These are phyloP conservation scores for Xylocampa areola DNA, from an alignment of 2,888 invertebrate genomes.

Conservation along the genomic window DNA sequence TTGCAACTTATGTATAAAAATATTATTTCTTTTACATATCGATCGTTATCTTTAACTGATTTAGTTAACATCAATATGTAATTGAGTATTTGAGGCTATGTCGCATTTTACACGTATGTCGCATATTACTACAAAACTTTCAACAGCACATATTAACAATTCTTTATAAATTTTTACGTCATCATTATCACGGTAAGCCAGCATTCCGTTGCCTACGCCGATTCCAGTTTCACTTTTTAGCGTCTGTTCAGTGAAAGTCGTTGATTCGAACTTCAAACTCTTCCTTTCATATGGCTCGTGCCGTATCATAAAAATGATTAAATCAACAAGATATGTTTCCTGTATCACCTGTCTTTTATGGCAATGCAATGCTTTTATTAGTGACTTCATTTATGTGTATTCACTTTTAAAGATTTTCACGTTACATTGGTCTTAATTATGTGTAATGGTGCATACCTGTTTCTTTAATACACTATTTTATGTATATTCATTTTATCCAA, in stretches of 20 bases:
- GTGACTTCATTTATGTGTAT: slow-evolving; percentile 36
- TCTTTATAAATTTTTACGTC: slow-evolving; percentile 60
- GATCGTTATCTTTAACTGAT: not conserved
- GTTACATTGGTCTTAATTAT: not conserved
- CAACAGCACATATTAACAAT: slow-evolving; percentile 53
- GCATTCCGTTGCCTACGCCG: slow-evolving; percentile 71
- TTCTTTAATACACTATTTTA: not conserved
- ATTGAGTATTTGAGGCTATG: too few relatives aligned
- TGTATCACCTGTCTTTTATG: slow-evolving; percentile 17
- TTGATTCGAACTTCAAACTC: slow-evolving; percentile 79
- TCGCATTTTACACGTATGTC: not conserved
- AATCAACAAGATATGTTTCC: slow-evolving; percentile 56
- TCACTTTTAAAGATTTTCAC: not conserved
- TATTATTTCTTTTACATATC: not conserved
- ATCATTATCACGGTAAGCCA: slow-evolving; percentile 75
- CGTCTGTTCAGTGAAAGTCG: slow-evolving; percentile 85
- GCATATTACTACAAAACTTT: slow-evolving; percentile 45
- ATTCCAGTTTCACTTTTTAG: slow-evolving; percentile 88
- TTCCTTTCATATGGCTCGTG: slow-evolving; percentile 80
- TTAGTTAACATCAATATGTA: not conserved
- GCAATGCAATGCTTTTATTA: slow-evolving; percentile 10
- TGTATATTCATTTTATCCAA: not conserved
- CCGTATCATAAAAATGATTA: slow-evolving; percentile 61
- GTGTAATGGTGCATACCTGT: not conserved
- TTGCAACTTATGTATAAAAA: slow-evolving; percentile 12